Evolutionary conservation across 1,140 invertebrate genomes (phyloP).

Genomic region (Drosophila suzukii): DNA sequence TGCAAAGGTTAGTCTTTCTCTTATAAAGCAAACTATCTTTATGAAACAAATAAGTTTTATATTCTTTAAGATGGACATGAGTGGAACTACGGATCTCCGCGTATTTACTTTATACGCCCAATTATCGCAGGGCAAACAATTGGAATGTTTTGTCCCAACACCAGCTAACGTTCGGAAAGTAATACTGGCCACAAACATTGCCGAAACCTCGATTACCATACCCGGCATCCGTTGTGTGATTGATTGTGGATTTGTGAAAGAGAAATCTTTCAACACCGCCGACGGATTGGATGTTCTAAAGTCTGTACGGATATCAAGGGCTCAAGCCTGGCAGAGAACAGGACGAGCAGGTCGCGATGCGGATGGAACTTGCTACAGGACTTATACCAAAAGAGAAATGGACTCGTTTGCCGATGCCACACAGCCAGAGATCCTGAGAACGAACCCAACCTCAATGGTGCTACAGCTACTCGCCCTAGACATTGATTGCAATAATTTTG

Average conservation of each 20-base stretch:
- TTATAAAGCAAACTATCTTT: not conserved
- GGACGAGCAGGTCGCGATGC: conserved; percentile 95
- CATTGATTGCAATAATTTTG: conserved; percentile 92
- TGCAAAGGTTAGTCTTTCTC: conserved; percentile 86
- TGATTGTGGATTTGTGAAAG: conserved; percentile 97
- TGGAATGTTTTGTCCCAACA: conserved; percentile 90
- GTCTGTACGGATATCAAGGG: conserved; percentile 94
- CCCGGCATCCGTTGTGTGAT: conserved; percentile 97
- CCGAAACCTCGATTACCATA: conserved; percentile 98
- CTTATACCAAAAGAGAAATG: conserved; percentile 88
- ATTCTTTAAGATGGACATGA: conserved; percentile 37
- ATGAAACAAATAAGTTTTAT: not conserved
- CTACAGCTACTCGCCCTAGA: conserved; percentile 93
- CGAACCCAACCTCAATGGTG: conserved; percentile 74
- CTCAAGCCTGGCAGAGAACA: conserved; percentile 95
- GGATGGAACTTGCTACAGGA: conserved; percentile 93
- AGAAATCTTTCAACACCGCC: conserved; percentile 90
- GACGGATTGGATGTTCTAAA: conserved; percentile 94
- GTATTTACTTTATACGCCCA: conserved; percentile 94
- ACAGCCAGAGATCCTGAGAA: conserved; percentile 93
- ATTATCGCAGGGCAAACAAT: conserved; percentile 90
- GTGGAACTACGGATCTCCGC: conserved; percentile 85
- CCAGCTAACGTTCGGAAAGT: conserved; percentile 92
- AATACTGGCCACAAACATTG: conserved; percentile 98
- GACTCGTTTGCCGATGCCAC: conserved; percentile 89